phyloP scores from a whole-genome alignment of 1,140 invertebrate genomes.

The Zaprionus taronus region DNA sequence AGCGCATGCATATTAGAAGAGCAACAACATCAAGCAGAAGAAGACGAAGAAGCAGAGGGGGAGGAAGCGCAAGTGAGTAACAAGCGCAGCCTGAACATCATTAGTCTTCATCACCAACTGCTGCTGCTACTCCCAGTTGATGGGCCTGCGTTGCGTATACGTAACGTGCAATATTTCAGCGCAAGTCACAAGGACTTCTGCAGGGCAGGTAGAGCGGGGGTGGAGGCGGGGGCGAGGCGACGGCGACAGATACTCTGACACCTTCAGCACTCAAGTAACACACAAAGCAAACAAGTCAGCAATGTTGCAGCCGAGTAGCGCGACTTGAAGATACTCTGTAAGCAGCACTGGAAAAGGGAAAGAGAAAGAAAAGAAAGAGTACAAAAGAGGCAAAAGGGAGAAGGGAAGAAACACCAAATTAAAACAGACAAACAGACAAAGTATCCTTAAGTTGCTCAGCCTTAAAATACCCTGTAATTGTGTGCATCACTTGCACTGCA shows the following conservation, averaged over 20 bases:
- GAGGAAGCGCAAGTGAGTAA: background rate
- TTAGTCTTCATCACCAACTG: slow-evolving; percentile 62
- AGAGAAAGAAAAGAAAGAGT: background rate
- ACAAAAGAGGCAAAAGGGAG: background rate
- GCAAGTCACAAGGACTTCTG: slow-evolving; percentile 23
- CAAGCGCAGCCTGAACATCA: slow-evolving; percentile 42
- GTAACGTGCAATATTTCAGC: slow-evolving; percentile 57
- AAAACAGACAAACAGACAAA: background rate
- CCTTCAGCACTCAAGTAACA: slow-evolving; percentile 42
- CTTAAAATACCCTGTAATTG: background rate
- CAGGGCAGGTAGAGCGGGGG: background rate
- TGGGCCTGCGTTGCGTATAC: slow-evolving; percentile 61
- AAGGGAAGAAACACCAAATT: background rate
- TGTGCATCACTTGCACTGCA: background rate
- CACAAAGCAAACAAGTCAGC: slow-evolving; percentile 38
- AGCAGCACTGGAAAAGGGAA: background rate
- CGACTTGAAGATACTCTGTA: slow-evolving; percentile 2
- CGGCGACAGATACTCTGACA: slow-evolving; percentile 30
- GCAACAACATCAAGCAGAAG: background rate
- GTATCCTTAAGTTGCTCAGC: background rate
- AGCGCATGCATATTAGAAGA: slow-evolving; percentile 43
- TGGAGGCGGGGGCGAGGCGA: background rate
- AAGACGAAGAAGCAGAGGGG: background rate
- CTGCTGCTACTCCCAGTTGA: slow-evolving; percentile 29
- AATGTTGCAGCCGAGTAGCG: background rate